phyloP scores from a whole-genome alignment of 2,888 invertebrate species.

The Aspidapion aeneum region DNA sequence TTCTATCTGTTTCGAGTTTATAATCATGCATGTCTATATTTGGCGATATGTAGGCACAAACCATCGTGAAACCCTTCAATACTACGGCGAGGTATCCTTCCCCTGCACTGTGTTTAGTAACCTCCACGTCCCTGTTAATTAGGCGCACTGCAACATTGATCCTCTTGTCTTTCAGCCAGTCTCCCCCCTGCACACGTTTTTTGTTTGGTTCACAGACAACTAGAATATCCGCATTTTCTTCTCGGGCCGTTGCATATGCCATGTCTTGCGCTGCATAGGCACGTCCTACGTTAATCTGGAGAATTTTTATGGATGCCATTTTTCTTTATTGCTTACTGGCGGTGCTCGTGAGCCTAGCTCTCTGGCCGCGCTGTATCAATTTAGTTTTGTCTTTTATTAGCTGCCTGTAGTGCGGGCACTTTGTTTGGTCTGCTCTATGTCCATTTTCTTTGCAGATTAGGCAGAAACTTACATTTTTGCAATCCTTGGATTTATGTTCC shows the following conservation, averaged over 20 bases:
- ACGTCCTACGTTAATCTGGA: constrained; percentile 15
- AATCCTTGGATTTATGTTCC: no score
- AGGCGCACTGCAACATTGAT: constrained; percentile 1
- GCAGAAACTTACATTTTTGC: no score
- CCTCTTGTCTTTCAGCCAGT: constrained; percentile 2
- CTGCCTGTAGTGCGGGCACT: background rate
- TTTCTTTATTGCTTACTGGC: background rate
- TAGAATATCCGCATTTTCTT: constrained; percentile 6
- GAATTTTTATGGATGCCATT: constrained; percentile 4
- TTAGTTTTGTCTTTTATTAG: background rate
- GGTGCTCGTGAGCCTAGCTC: background rate
- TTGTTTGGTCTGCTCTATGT: constrained; percentile 9
- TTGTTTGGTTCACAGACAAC: constrained; percentile 14
- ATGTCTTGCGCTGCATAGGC: constrained; percentile 9
- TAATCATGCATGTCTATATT: constrained; percentile 5
- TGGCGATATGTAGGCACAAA: constrained; percentile 15
- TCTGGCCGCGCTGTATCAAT: background rate
- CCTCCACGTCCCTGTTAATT: background rate
- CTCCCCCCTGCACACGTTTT: background rate
- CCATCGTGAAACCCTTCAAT: background rate
- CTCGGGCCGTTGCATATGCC: background rate
- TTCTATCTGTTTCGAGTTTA: background rate
- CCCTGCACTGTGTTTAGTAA: background rate
- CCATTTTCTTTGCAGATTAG: background rate
- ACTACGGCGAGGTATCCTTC: background rate